A percentile compares a stretch with the other conserved stretches of the same genome.
These are phyloP conservation scores for Cyphomyrus plagiostoma DNA, from an alignment of 2,113 vertebrate genomes.

Conservation along the genomic window DNA sequence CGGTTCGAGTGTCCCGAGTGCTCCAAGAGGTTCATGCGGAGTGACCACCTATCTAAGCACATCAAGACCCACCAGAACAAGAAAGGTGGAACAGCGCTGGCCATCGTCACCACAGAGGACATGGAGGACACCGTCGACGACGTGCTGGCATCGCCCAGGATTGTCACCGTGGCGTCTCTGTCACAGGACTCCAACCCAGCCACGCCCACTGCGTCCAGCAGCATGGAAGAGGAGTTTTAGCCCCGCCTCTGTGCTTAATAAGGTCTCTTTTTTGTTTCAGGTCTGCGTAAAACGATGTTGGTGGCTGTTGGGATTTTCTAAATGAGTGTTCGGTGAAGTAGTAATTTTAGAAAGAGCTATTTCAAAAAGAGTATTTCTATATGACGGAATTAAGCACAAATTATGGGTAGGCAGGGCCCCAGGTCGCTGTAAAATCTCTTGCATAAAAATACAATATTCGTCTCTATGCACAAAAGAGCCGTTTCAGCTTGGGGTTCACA, in stretches of 20 bases:
- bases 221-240: slow-evolving; percentile 76
- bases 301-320: not conserved
- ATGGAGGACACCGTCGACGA: slow-evolving; percentile 87
- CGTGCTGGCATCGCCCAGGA: slow-evolving; percentile 84
- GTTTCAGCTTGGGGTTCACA: slow-evolving; percentile 50
- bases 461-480: slow-evolving; percentile 68
- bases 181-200: slow-evolving; percentile 93
- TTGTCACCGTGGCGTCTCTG: slow-evolving; percentile 88
- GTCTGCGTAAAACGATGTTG: slow-evolving; percentile 46
- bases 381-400: slow-evolving; percentile 54
- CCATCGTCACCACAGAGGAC: slow-evolving; percentile 94
- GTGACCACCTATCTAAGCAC: slow-evolving; percentile 98
- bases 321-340: slow-evolving; percentile 34
- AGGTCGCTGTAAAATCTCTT: slow-evolving; percentile 37
- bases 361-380: slow-evolving; percentile 35
- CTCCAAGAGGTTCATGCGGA: slow-evolving; percentile 97
- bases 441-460: slow-evolving; percentile 48
- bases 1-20: slow-evolving; percentile 96
- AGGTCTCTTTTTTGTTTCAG: slow-evolving; percentile 39
- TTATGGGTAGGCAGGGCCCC: slow-evolving; percentile 32
- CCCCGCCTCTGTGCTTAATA: slow-evolving; percentile 15
- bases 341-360: slow-evolving; percentile 31
- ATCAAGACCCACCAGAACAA: slow-evolving; percentile 99
- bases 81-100: slow-evolving; percentile 85
- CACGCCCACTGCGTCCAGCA: slow-evolving; percentile 88